phyloP scores from a whole-genome alignment of 2,113 vertebrate genomes.

The Cyprinus carpio region DNA sequence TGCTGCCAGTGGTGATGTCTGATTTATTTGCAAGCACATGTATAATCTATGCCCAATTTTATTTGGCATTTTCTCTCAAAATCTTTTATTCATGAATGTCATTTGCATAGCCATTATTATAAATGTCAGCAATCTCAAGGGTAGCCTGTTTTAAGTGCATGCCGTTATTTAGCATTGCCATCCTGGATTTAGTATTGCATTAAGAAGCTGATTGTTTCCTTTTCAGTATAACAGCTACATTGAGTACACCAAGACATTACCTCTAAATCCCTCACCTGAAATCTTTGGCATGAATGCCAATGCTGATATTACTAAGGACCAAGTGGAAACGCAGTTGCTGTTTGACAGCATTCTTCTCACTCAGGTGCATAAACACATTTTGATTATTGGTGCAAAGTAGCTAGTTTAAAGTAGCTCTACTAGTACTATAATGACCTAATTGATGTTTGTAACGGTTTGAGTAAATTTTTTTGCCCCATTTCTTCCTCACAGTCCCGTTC shows the following conservation, averaged over 20 bases:
- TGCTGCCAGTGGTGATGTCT: slow-evolving; percentile 61
- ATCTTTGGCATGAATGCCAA: slow-evolving; percentile 88
- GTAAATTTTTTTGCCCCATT: slow-evolving; percentile 24
- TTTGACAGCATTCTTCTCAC: slow-evolving; percentile 86
- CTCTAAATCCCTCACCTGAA: slow-evolving; percentile 82
- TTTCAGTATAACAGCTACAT: slow-evolving; percentile 81
- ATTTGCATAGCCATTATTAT: slow-evolving; percentile 81
- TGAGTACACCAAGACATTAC: slow-evolving; percentile 82
- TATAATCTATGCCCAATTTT: slow-evolving; percentile 71
- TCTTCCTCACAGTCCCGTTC: slow-evolving; percentile 74
- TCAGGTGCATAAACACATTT: slow-evolving; percentile 69
- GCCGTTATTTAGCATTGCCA: slow-evolving; percentile 65
- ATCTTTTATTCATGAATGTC: slow-evolving; percentile 78
- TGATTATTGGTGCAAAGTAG: background rate
- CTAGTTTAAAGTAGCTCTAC: background rate
- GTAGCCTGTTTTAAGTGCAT: slow-evolving; percentile 68
- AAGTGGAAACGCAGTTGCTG: slow-evolving; percentile 83
- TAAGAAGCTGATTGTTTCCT: slow-evolving; percentile 39
- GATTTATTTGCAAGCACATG: slow-evolving; percentile 72
- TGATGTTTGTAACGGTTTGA: background rate
- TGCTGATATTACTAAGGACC: slow-evolving; percentile 86
- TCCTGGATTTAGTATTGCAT: slow-evolving; percentile 58
- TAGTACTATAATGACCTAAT: background rate
- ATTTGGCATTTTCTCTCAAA: slow-evolving; percentile 72
- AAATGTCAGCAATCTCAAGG: slow-evolving; percentile 77